Conservation (phyloP, 1,140 invertebrate genomes). For the Galleria mellonella region DNA sequence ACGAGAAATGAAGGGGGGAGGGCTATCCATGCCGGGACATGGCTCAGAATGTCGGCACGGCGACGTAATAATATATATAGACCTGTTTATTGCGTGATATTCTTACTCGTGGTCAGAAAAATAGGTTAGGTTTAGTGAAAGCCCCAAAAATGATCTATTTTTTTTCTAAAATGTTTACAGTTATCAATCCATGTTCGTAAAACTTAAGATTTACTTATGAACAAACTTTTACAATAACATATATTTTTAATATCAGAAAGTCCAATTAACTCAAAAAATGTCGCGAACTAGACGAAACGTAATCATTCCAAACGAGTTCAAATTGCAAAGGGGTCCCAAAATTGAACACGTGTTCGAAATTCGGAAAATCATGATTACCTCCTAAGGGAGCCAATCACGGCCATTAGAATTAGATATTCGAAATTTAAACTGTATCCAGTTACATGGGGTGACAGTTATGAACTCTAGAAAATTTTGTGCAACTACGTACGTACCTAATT, state of each 20-base stretch:
- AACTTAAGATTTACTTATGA: too few species aligned
- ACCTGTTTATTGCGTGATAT: too few species aligned
- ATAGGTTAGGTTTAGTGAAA: too few species aligned
- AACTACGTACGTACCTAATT: conserved; percentile 7
- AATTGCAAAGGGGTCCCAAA: conserved; percentile 53
- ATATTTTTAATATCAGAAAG: background rate
- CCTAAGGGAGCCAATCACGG: conserved; percentile 66
- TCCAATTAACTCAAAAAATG: conserved; percentile 26
- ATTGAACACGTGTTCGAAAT: conserved; percentile 67
- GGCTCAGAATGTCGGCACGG: too few species aligned
- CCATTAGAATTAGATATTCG: conserved; percentile 71
- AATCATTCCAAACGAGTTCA: conserved; percentile 48
- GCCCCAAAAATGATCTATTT: too few species aligned
- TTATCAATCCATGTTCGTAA: background rate
- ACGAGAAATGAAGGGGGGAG: too few species aligned
- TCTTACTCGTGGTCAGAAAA: too few species aligned
- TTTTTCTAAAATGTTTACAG: background rate
- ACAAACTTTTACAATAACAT: too few species aligned
- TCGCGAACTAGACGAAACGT: conserved; percentile 31
- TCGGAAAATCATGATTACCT: conserved; percentile 69
- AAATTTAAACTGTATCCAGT: conserved; percentile 57
- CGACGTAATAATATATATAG: too few species aligned
- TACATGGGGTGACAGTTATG: conserved; percentile 48
- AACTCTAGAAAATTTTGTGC: conserved; percentile 19
- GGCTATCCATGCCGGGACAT: too few species aligned